Evolutionary conservation across 2,113 vertebrate genomes (phyloP), one percentile per base, ranked within the genome.

Genomic region (Lampris incognitus): DNA sequence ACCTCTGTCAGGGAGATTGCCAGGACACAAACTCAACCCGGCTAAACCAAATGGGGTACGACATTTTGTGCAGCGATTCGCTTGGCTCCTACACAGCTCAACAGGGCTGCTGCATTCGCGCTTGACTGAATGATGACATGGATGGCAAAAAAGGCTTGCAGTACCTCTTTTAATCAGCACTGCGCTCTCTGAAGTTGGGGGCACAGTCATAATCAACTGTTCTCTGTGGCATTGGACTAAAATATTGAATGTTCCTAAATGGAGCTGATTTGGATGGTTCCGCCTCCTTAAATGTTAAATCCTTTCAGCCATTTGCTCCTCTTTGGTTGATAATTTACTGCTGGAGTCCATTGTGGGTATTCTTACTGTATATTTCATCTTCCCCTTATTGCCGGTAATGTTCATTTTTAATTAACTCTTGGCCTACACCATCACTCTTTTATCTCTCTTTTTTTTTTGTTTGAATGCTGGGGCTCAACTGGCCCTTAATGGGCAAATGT

Each of bases 21-120:
- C 82, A 90, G 78, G 81, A 89, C 73, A 65, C 84, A 60, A 77
- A 76, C 89, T 90, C 83, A 82, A 83, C 84, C 76, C 67, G 58
- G 75, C 78, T 86, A 88, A 90, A 82, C 76, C 59, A 87, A 93
- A 93, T 84, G 82, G 89, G 70, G 77, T 64, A 74, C 85, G 88
- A 91, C 78, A 56, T 85, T 77, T 84, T 79, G 71, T 81, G 75
- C 76, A 73, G 58, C 84, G 72, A 84, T 78, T 79, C 76, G 38
- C 65, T 91, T 89, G 88, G 89, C 91, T 84, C 70, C 41, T 40
- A 70, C 81, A 74, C 84, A 85, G 72, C 88, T 41, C 82, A 75
- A 89, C 80, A 59, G 88, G 85, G 76, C 68, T 38, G 82, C 70
- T 40, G 38, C 44, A 6, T 72, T 55, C 74, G 74, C 79, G 72